Conservation (phyloP, 2,888 invertebrate genomes). For the Eucriotettix oculatus region DNA sequence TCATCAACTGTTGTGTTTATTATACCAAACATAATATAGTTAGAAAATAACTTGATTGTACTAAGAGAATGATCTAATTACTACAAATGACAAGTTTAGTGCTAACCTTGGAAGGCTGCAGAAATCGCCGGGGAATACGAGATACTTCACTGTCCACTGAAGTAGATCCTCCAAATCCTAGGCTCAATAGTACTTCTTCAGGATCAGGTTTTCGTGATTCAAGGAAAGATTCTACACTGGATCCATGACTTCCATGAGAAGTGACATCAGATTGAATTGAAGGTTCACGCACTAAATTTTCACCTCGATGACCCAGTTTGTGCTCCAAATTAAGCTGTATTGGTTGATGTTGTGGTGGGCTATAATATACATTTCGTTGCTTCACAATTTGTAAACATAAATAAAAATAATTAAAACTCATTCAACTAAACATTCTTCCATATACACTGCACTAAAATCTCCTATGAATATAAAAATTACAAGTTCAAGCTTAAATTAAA, state of each 20-base stretch:
- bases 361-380: background rate
- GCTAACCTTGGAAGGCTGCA: constrained; percentile 60
- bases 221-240: constrained; percentile 64
- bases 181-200: constrained; percentile 64
- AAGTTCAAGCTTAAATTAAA: too few species aligned
- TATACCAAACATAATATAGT: too few species aligned
- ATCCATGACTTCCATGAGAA: constrained; percentile 42
- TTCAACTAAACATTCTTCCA: too few species aligned
- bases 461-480: too few species aligned
- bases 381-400: too few species aligned
- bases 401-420: too few species aligned
- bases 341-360: constrained; percentile 2
- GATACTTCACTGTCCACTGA: constrained; percentile 46
- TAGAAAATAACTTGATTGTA: too few species aligned
- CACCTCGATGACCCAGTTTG: background rate
- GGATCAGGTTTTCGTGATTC: constrained; percentile 76
- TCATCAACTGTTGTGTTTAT: too few species aligned
- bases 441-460: too few species aligned
- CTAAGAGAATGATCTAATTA: too few species aligned
- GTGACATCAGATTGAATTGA: constrained; percentile 24
- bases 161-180: constrained; percentile 25
- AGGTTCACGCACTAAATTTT: constrained; percentile 21
- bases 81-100: background rate
- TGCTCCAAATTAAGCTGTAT: too few species aligned
- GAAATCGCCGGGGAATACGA: constrained; percentile 67